Percentiles rank a stretch among this genome's conserved stretches.
phyloP scores from a whole-genome alignment of 2,113 vertebrate genomes.

The Eurystomus gularis region DNA sequence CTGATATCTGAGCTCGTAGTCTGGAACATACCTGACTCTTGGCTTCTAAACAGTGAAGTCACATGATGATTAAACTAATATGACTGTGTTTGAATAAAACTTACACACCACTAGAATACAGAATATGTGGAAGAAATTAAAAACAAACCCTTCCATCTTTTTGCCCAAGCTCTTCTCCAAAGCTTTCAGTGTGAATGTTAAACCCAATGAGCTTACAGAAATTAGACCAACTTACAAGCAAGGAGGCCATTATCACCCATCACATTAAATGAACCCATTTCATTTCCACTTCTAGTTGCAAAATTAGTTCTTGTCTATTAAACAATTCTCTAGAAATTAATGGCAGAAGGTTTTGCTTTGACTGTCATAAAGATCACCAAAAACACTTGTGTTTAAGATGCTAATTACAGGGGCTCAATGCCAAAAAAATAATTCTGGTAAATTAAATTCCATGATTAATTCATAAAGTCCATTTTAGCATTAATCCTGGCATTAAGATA shows the following conservation, averaged over 20 bases:
- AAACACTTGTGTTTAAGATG: conserved; percentile 55
- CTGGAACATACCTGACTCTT: background rate
- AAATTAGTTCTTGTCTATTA: conserved; percentile 58
- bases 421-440: conserved; percentile 69
- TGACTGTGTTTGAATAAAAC: background rate
- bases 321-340: conserved; percentile 57
- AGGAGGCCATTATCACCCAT: conserved; percentile 28
- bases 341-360: conserved; percentile 55
- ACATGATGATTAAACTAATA: background rate
- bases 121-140: background rate
- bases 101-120: background rate
- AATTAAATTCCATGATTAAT: conserved; percentile 68
- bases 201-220: background rate
- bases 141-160: background rate
- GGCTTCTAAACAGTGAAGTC: background rate
- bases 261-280: conserved; percentile 39
- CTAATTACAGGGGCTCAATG: conserved; percentile 59
- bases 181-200: background rate
- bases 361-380: conserved; percentile 61
- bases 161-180: background rate
- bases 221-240: background rate
- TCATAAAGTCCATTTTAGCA: conserved; percentile 61
- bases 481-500: conserved; percentile 62
- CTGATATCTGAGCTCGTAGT: background rate
- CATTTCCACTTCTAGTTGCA: conserved; percentile 48